Evolutionary conservation across 1,140 invertebrate species (phyloP).

Genomic region (Hycleus cichorii): DNA sequence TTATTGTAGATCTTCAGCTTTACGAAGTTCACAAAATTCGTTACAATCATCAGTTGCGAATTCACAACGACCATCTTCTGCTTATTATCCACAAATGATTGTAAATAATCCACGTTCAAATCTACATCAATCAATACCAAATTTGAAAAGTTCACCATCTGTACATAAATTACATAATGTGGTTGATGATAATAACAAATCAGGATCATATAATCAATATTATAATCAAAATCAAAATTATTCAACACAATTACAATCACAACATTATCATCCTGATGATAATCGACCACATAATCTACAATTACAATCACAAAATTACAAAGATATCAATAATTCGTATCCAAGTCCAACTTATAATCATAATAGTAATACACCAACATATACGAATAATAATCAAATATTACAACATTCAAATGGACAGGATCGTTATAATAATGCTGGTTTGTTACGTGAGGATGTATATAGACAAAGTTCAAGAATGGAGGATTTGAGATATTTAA

Average conservation of each 20-base stretch:
- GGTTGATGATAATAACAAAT: slow-evolving; percentile 19
- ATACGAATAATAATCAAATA: slow-evolving; percentile 18
- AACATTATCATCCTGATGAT: slow-evolving; percentile 17
- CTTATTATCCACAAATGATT: slow-evolving; percentile 39
- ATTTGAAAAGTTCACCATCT: slow-evolving; percentile 36
- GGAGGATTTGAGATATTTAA: neutral
- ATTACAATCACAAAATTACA: neutral
- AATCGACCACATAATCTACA: no score
- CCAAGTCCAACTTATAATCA: slow-evolving; percentile 18
- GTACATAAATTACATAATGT: slow-evolving; percentile 30
- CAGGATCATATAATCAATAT: slow-evolving; percentile 29
- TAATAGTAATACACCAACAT: slow-evolving; percentile 16
- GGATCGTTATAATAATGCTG: slow-evolving; percentile 16
- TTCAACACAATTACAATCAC: neutral
- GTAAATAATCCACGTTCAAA: slow-evolving; percentile 33
- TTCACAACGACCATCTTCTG: slow-evolving; percentile 37
- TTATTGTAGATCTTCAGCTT: slow-evolving; percentile 34
- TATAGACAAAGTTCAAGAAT: slow-evolving; percentile 7
- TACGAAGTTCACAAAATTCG: slow-evolving; percentile 42
- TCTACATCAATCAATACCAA: slow-evolving; percentile 40
- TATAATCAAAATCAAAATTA: slow-evolving; percentile 22
- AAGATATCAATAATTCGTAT: slow-evolving; percentile 23
- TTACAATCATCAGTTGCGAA: slow-evolving; percentile 40
- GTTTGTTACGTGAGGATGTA: slow-evolving; percentile 28
- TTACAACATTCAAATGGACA: neutral